Evolutionary conservation across 1,140 invertebrate genomes (phyloP).

Genomic region (Parapsyche elsis): DNA sequence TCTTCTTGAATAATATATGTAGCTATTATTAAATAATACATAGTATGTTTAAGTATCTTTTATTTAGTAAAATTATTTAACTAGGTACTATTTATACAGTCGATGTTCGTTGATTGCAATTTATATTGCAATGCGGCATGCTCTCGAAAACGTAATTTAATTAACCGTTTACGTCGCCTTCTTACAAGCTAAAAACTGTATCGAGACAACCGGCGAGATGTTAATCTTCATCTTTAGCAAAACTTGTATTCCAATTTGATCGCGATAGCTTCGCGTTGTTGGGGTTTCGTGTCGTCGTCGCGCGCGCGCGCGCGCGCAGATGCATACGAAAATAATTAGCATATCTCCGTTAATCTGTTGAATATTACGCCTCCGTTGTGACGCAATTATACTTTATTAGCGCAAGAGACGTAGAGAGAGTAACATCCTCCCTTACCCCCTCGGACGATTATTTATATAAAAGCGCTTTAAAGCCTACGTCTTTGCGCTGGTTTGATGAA

Average conservation of each 20-base stretch:
- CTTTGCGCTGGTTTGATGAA: slow-evolving; percentile 3
- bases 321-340: slow-evolving; percentile 24
- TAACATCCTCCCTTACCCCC: background rate
- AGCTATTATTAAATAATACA: no score
- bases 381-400: slow-evolving; percentile 4
- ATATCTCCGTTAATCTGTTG: slow-evolving; percentile 27
- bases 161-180: background rate
- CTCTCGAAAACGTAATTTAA: background rate
- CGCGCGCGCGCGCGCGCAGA: background rate
- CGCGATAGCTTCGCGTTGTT: slow-evolving; percentile 3
- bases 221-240: background rate
- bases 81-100: no score
- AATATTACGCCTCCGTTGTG: slow-evolving; percentile 28
- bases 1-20: no score
- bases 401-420: background rate
- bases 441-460: background rate
- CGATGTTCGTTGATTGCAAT: no score
- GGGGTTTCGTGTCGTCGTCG: background rate
- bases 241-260: slow-evolving; percentile 5
- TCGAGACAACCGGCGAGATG: background rate
- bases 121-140: background rate
- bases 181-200: slow-evolving; percentile 3
- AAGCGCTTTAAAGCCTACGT: slow-evolving; percentile 7
- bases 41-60: no score
- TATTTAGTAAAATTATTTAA: no score